Conservation (phyloP, 2,113 vertebrate species). For the Empidonax traillii region DNA sequence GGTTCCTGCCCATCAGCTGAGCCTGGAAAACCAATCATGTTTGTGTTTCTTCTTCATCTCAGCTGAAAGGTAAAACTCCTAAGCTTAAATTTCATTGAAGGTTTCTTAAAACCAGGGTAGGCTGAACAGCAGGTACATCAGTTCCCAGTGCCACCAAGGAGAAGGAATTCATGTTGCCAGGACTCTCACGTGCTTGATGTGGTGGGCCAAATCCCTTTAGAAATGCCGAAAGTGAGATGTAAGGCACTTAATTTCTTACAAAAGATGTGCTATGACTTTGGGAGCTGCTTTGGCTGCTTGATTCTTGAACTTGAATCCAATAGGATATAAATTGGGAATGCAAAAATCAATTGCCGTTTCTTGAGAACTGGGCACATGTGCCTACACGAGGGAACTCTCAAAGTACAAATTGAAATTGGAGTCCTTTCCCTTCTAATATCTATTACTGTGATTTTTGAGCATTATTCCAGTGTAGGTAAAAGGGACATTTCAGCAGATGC, state of each 20-base stretch:
- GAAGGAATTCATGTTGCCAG: neutral
- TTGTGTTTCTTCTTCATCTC: neutral
- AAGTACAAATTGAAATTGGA: neutral
- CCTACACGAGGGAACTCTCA: neutral
- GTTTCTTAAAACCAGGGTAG: neutral
- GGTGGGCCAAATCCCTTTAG: neutral
- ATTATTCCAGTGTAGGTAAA: neutral
- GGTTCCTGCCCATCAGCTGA: neutral
- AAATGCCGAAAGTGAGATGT: neutral
- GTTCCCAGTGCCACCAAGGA: neutral
- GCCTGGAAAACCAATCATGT: neutral
- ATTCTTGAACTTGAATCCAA: neutral
- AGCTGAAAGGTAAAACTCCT: neutral
- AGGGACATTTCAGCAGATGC: neutral
- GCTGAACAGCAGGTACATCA: neutral
- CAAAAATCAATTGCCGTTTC: neutral
- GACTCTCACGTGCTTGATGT: neutral
- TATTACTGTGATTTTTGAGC: neutral
- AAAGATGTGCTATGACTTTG: neutral
- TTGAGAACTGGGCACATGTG: neutral
- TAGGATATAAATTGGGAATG: neutral
- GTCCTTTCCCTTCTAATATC: neutral
- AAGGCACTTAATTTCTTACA: neutral
- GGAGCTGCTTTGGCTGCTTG: neutral
- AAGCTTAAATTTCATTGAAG: neutral